phyloP scores from a whole-genome alignment of 2,113 vertebrate species.

The Alosa alosa region DNA sequence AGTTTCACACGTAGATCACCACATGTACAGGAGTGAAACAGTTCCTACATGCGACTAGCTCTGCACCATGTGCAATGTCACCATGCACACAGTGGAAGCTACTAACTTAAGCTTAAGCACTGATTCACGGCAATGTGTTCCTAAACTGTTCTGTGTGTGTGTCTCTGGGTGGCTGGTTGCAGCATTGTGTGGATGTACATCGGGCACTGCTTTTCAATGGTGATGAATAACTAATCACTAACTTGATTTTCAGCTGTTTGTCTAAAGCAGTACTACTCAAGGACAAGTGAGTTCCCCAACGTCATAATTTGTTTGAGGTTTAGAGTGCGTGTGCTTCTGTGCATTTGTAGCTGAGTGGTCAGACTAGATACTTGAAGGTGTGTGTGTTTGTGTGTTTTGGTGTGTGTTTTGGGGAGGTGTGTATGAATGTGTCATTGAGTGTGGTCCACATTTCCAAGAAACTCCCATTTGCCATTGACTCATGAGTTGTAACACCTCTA shows the following conservation, averaged over 20 bases:
- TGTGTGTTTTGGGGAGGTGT: neutral
- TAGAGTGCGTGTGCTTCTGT: neutral
- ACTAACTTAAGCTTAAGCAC: neutral
- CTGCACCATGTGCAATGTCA: neutral
- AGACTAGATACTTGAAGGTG: too few species aligned
- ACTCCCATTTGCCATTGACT: neutral
- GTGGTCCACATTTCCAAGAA: neutral
- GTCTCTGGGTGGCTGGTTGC: neutral
- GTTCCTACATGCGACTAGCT: neutral
- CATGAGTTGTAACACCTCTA: neutral
- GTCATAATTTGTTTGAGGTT: neutral
- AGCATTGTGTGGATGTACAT: neutral
- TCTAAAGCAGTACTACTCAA: neutral
- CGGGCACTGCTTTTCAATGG: neutral
- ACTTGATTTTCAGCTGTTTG: slow-evolving; percentile 2
- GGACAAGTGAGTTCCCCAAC: neutral
- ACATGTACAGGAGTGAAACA: neutral
- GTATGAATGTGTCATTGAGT: neutral
- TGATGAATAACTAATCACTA: neutral
- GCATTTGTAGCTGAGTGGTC: neutral
- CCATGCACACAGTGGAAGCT: neutral
- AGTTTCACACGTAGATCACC: neutral
- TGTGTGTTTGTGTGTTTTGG: neutral
- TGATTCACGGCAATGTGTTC: neutral
- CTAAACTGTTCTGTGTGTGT: neutral